Evolutionary conservation across 2,888 invertebrate species (phyloP).

Genomic region (Xestia c-nigrum): DNA sequence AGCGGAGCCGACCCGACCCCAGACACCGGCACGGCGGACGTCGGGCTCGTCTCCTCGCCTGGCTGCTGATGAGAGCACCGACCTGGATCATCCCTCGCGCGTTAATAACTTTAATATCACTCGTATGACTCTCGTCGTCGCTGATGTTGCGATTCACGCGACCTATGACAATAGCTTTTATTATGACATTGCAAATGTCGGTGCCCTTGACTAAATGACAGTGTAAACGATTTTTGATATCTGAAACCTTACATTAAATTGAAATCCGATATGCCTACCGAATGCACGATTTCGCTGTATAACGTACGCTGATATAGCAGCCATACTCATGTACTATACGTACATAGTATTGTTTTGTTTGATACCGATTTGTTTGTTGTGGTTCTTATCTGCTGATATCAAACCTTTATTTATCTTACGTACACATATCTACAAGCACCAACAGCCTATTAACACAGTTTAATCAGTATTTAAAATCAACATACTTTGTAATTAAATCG

Average conservation of each 20-base stretch:
- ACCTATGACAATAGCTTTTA: slow-evolving; percentile 63
- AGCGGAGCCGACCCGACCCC: slow-evolving; percentile 63
- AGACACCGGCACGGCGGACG: slow-evolving; percentile 38
- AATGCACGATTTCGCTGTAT: slow-evolving; percentile 12
- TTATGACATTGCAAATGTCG: slow-evolving; percentile 63
- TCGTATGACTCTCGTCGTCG: slow-evolving; percentile 45
- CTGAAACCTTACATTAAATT: slow-evolving; percentile 51
- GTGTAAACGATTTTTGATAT: slow-evolving; percentile 42
- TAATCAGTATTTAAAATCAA: slow-evolving; percentile 42
- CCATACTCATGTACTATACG: background rate
- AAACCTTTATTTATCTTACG: slow-evolving; percentile 49
- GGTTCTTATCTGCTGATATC: slow-evolving; percentile 55
- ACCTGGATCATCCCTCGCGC: slow-evolving; percentile 85
- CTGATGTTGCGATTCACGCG: slow-evolving; percentile 25
- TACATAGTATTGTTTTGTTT: slow-evolving; percentile 45
- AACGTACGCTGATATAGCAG: background rate
- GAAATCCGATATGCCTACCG: slow-evolving; percentile 35
- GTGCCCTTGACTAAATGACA: slow-evolving; percentile 62
- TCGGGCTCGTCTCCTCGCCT: slow-evolving; percentile 69
- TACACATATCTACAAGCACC: slow-evolving; percentile 39
- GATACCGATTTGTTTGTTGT: slow-evolving; percentile 57
- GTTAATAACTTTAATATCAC: slow-evolving; percentile 72
- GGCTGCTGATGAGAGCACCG: slow-evolving; percentile 80
- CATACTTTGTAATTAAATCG: slow-evolving; percentile 7
- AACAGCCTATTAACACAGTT: slow-evolving; percentile 52